Base-by-base conservation (phyloP, 2,888 invertebrate species). In the Torymus texanus region DNA sequence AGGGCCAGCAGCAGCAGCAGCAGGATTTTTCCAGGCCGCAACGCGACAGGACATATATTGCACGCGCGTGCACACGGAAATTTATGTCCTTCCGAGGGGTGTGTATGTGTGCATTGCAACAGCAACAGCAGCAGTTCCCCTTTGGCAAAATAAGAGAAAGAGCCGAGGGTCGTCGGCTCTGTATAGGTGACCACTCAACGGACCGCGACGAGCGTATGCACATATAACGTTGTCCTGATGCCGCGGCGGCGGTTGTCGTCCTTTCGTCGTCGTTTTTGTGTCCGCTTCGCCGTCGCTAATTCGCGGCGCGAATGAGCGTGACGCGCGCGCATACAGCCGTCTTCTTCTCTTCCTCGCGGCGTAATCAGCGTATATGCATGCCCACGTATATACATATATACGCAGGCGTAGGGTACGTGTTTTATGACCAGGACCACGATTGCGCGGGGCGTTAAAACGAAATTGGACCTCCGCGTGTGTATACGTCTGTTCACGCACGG, bases 41-140 rank as follows among this genome's bases (percentile, higher is more conserved):
- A 41, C 70, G n/a, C 63, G 67, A 29, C 29, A 29, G 16, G 55
- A 70, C 73, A 18, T 62, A 78, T 68, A 62, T 79, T 61, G 67
- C 71, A 10, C 66, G 41, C 41, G 55, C 71, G 78, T 79, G 72
- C 75, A 10, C 66, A 41, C 41, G 55, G 74, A 79, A 82, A 83
- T 83, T 83, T 83, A 83, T 83, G 80, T 74, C 72, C 58, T 21
- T 29, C 21, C 56, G 77, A 75, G 78, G 78, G 70, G 80, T 58
- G 24, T 18, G 59, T 21, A 21, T 21, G 21, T 21, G 29, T 29
- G 29, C 5, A 29, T 5, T 29, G 29, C 29, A 29, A 3, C 29
- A 29, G 29, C 29, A 29, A 3, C 29, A 29, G 29, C 29, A 29
- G 29, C 29, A 3, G 29, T 2, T 21, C 21, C 21, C 21, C 21